Evolutionary conservation across 2,888 invertebrate genomes (phyloP), one percentile per base, ranked within the genome.

Genomic region (Noctua janthina): DNA sequence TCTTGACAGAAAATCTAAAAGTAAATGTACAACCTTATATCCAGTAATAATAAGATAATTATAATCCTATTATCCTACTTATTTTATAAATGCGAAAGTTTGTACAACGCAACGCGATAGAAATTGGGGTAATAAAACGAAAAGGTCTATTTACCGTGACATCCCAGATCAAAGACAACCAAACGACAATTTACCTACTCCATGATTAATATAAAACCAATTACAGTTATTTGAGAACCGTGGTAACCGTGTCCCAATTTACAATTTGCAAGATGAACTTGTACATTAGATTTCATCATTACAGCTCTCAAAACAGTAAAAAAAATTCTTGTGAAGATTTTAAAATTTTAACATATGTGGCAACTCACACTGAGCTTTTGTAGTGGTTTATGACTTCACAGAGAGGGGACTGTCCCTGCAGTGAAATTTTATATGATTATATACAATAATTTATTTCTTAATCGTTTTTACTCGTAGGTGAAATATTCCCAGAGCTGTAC

Each of bases 401-500:
- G 7, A 67, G 23, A 67, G 43, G 23, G 23, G 20, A 8, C 17
- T n/a, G n/a, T 13, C 15, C n/a, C n/a, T 13, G 23, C n/a, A 17
- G 46, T 68, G 15, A 46, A 15, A 3, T 67, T 13, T n/a, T 3
- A 39, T 15, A 67, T 43, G 43, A n/a, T 43, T 20, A 2, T 43
- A 23, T 5, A 46, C 46, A 46, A n/a, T n/a, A 4, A 68, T 17
- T 68, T n/a, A 8, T 15, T 15, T 68, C n/a, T 39, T 43, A 29
- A 5, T 62, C 6, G 0, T n/a, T 69, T 5, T 73, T 64, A 54
- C 78, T 64, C 68, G 0, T 84, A 96, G 96, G 96, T 68, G 96
- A 96, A 78, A 94, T 96, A 84, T 96, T 96, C 86, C 96, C 96
- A 8, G 96, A 96, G 86, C 90, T 96, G 76, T 94, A 95, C 88